phyloP scores from a whole-genome alignment of 2,113 vertebrate species.

The Tragelaphus scriptus region DNA sequence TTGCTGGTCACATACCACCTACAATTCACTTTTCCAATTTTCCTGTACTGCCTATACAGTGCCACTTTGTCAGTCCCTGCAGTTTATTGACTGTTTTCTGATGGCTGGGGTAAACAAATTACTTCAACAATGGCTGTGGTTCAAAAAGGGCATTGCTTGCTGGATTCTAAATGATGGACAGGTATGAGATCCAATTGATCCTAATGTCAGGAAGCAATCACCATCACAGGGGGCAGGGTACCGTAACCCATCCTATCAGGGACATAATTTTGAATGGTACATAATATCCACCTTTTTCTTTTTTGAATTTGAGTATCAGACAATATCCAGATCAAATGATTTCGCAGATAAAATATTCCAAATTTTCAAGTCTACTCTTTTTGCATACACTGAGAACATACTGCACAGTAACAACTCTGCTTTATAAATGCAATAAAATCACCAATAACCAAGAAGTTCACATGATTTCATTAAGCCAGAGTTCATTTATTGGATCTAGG shows the following conservation, averaged over 20 bases:
- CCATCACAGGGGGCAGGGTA: not conserved
- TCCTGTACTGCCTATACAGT: slow-evolving; percentile 5
- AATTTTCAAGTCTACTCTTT: not conserved
- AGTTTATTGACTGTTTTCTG: slow-evolving; percentile 43
- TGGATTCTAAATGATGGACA: slow-evolving; percentile 4
- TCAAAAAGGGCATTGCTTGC: not conserved
- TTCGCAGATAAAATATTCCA: not conserved
- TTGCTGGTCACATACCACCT: not conserved
- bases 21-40: slow-evolving; percentile 61
- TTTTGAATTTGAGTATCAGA: not conserved
- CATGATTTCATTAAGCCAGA: not conserved
- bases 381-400: not conserved
- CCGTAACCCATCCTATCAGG: not conserved
- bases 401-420: not conserved
- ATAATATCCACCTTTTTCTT: not conserved
- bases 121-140: not conserved
- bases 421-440: not conserved
- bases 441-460: not conserved
- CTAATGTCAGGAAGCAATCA: not conserved
- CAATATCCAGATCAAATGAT: not conserved
- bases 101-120: slow-evolving; percentile 30
- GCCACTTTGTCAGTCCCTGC: slow-evolving; percentile 35
- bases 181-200: not conserved
- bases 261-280: not conserved
- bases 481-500: not conserved